These are phyloP conservation scores for Lindbergichthys nudifrons DNA, from an alignment of 2,797 vertebrate species.

Conservation along the genomic window DNA sequence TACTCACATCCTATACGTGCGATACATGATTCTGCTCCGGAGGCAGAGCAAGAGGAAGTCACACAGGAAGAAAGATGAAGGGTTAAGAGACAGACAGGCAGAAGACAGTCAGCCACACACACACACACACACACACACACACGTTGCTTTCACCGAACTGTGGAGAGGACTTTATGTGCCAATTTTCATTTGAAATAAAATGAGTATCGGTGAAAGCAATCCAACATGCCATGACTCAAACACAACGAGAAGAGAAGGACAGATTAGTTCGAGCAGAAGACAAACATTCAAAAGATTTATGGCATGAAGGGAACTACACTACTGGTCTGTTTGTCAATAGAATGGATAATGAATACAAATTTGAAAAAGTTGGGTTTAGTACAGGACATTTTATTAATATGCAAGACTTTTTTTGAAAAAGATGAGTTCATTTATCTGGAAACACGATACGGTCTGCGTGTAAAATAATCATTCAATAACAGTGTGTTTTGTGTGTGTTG, in stretches of 20 bases:
- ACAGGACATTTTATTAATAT: background rate
- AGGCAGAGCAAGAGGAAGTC: slow-evolving; percentile 89
- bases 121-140: slow-evolving; percentile 8
- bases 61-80: slow-evolving; percentile 81
- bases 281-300: slow-evolving; percentile 18
- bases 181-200: background rate
- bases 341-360: background rate
- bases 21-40: slow-evolving; percentile 99
- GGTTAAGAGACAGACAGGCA: slow-evolving; percentile 70
- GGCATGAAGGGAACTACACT: slow-evolving; percentile 10
- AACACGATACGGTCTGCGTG: background rate
- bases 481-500: background rate
- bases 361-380: slow-evolving; percentile 11
- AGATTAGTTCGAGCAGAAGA: slow-evolving; percentile 22
- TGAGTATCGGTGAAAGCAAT: slow-evolving; percentile 51
- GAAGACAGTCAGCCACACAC: slow-evolving; percentile 18
- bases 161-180: background rate
- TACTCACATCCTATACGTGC: slow-evolving; percentile 99
- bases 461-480: background rate
- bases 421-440: background rate
- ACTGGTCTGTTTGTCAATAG: background rate
- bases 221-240: slow-evolving; percentile 55
- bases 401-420: background rate
- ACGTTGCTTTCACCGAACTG: slow-evolving; percentile 55
- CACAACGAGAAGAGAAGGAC: slow-evolving; percentile 23